Base-by-base conservation (phyloP, 2,888 invertebrate species). In the Phortica okadai region DNA sequence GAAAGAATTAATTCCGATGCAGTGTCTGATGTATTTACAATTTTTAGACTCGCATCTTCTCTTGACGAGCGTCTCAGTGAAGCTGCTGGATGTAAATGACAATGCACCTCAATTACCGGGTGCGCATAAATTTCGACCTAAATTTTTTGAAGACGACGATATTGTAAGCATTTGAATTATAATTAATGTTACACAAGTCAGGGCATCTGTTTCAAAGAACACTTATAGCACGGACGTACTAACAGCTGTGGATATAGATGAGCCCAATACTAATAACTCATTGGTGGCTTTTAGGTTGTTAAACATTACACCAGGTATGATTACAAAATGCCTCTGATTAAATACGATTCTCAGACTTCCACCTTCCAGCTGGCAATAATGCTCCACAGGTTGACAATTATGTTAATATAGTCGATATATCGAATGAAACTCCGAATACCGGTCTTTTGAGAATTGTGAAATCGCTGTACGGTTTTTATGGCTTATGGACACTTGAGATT, bases 41-140 rank as follows among this genome's bases (percentile, higher is more conserved):
- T 77, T 74, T 79, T 6, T 41, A 85, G 85, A 81, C 58, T 82
- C 82, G 73, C 89, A 88, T 76, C 76, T 78, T 67, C 85, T 82
- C 45, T 80, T 79, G 25, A 91, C 91, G 0, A 88, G 90, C 67
- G 89, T 94, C 0, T 82, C 76, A 42, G 75, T 88, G 0, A 90
- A 92, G 0, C 89, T 95, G 7, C 80, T 91, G 42, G 95, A 95
- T 83, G 92, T 94, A 2, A 95, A 95, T 83, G 94, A 95, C 88
- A 93, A 94, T 78, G 92, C 92, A 0, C 95, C 94, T 0, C 89
- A 92, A 80, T 84, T 93, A 82, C 93, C 93, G 0, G 77, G 82
- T 0, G 76, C 75, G 1, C 75, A 76, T 4, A 77, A 82, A 21
- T 88, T 86, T 73, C 77, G 78, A 6, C 82, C 79, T 0, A 83